phyloP scores from a whole-genome alignment of 2,113 vertebrate genomes.

The Zosterops lateralis region DNA sequence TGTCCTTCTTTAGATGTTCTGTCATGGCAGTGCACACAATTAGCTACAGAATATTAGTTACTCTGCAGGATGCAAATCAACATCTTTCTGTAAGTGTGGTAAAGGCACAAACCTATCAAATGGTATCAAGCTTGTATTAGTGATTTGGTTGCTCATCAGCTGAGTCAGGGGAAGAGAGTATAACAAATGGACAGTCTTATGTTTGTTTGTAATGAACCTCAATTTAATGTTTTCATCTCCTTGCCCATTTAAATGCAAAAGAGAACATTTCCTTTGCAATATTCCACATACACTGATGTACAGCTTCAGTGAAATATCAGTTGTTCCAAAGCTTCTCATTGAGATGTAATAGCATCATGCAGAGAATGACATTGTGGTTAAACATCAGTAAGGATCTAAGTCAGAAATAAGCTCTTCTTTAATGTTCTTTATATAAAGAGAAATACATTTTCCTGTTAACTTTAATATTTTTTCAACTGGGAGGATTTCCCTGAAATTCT shows the following conservation, averaged over 20 bases:
- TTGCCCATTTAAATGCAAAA: slow-evolving; percentile 73
- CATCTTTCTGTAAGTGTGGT: slow-evolving; percentile 54
- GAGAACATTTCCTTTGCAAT: slow-evolving; percentile 58
- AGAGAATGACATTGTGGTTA: slow-evolving; percentile 45
- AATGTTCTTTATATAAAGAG: neutral
- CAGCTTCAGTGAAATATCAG: slow-evolving; percentile 44
- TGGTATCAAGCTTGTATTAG: slow-evolving; percentile 16
- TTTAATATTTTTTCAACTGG: neutral
- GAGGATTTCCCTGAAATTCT: neutral
- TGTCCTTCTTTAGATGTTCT: slow-evolving; percentile 63
- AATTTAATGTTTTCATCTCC: slow-evolving; percentile 65
- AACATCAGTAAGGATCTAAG: slow-evolving; percentile 36
- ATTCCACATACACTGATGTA: slow-evolving; percentile 29
- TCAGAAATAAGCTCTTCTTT: slow-evolving; percentile 23
- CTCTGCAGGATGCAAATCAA: slow-evolving; percentile 68
- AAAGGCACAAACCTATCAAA: slow-evolving; percentile 49
- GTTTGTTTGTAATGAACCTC: slow-evolving; percentile 65
- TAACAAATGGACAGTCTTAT: slow-evolving; percentile 56
- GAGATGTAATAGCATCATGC: slow-evolving; percentile 57
- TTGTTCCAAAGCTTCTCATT: slow-evolving; percentile 38
- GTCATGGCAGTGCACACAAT: slow-evolving; percentile 67
- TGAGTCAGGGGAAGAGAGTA: slow-evolving; percentile 4
- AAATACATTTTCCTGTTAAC: neutral
- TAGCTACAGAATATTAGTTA: slow-evolving; percentile 80
- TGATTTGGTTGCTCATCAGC: slow-evolving; percentile 56